Evolutionary conservation across 2,888 invertebrate genomes (phyloP).

Genomic region (Xanthorhoe designata): DNA sequence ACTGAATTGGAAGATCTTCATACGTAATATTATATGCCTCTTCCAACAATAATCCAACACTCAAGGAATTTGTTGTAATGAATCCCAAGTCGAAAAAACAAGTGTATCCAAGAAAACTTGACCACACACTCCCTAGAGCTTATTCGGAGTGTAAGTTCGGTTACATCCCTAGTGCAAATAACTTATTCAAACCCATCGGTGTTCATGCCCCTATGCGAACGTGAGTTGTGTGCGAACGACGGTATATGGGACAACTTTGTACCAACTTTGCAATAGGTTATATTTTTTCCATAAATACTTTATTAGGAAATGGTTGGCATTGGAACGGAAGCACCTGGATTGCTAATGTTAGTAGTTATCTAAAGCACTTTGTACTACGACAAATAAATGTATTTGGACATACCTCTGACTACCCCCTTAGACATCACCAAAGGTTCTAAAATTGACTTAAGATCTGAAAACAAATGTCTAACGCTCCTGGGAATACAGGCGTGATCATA

Average conservation of each 20-base stretch:
- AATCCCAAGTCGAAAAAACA: neutral
- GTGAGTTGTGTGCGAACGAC: conserved; percentile 60
- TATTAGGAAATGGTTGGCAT: conserved; percentile 44
- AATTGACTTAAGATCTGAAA: no score
- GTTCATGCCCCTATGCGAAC: conserved; percentile 52
- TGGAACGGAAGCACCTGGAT: conserved; percentile 35
- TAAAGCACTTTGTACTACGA: no score
- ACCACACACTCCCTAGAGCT: conserved; percentile 1
- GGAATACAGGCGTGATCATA: no score
- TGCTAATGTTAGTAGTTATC: neutral
- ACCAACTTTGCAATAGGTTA: conserved; percentile 47
- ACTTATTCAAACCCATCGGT: conserved; percentile 65
- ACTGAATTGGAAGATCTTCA: no score
- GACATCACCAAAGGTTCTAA: no score
- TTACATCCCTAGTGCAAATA: conserved; percentile 48
- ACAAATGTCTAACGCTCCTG: no score
- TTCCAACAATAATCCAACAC: neutral
- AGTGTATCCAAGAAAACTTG: neutral
- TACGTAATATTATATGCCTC: no score
- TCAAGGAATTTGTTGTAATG: neutral
- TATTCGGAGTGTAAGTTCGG: conserved; percentile 27
- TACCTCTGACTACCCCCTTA: no score
- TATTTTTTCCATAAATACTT: conserved; percentile 56
- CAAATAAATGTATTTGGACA: no score
- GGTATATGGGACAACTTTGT: conserved; percentile 58